phyloP scores from a whole-genome alignment of 2,888 invertebrate species.

The Leptinotarsa rubiginosa region DNA sequence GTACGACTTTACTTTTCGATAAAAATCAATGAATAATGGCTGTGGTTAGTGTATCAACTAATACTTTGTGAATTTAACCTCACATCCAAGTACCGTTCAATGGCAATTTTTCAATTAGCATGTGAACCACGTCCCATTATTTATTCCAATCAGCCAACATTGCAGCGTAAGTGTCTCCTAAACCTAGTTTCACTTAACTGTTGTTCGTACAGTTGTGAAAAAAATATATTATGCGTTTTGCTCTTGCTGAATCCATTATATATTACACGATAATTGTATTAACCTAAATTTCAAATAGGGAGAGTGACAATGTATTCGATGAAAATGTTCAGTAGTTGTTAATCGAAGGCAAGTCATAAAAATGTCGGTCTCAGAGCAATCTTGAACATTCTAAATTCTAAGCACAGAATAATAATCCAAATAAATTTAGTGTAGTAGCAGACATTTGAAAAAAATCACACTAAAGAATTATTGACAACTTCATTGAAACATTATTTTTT shows the following conservation, averaged over 20 bases:
- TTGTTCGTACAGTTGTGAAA: slow-evolving; percentile 38
- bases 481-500: too few relatives aligned
- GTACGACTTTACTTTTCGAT: neutral
- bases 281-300: slow-evolving; percentile 20
- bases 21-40: neutral
- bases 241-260: slow-evolving; percentile 17
- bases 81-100: slow-evolving; percentile 37
- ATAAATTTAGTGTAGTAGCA: too few relatives aligned
- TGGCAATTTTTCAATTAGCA: slow-evolving; percentile 37
- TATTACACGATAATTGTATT: slow-evolving; percentile 18
- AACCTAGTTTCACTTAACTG: slow-evolving; percentile 46
- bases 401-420: too few relatives aligned
- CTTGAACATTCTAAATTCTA: too few relatives aligned
- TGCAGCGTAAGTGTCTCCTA: slow-evolving; percentile 42
- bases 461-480: too few relatives aligned
- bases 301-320: neutral
- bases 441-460: too few relatives aligned
- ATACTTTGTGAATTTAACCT: slow-evolving; percentile 8
- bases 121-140: slow-evolving; percentile 41
- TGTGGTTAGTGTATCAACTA: neutral
- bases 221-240: slow-evolving; percentile 20
- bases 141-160: slow-evolving; percentile 40
- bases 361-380: neutral
- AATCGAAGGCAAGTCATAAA: slow-evolving; percentile 3
- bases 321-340: neutral